Base-by-base conservation (phyloP, 2,113 vertebrate species). In the Dasypus novemcinctus region DNA sequence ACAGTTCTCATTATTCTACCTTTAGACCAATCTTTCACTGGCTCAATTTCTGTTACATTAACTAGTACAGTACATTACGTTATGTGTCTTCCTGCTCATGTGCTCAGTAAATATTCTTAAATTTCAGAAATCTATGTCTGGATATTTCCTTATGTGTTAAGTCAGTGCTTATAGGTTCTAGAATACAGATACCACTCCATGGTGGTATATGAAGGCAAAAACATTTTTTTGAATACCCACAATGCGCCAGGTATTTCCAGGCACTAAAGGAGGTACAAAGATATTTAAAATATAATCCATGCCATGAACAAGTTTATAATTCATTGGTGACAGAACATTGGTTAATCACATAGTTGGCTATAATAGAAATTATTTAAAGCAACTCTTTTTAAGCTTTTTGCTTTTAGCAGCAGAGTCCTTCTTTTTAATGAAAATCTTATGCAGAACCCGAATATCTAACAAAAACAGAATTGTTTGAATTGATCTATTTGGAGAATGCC, bases 1-100 rank as follows among this genome's bases (percentile, higher is more conserved):
- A 63, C 8, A 78, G 4, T 78, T 20, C 54, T 68, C 87, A n/a
- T 33, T 63, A 88, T 61, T 93, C 31, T 54, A 27, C 46, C 33
- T 92, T 80, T 63, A 74, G 27, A 80, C n/a, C 17, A 14, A 57
- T 59, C 25, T 84, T 81, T 90, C 31, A 2, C 54, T 75, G 82
- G 21, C 63, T 95, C 27, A 29, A n/a, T 93, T 86, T 89, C 71
- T 64, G 36, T 92, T 88, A 12, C 6, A 66, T 85, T 93, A 80
- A 91, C 29, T 92, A 76, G 1, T 38, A 52, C 27, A 66, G 18
- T 81, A 46, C 18, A 14, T 38, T 66, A 18, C 84, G 12, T n/a
- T 49, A 49, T 49, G 46, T 49, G 46, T 7, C 46, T 49, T 49
- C 46, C 8, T 49, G 29, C 57, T 61, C 66, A 38, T 80, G 20